These are phyloP conservation scores for Oryctolagus cuniculus DNA, from an alignment of 2,113 vertebrate species.

Conservation along the genomic window mOryCun1.1 NC_091439.1:6492001-6492500, in stretches of 20 bases:
- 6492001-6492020: too few species aligned
- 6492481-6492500: slow-evolving; percentile 34
- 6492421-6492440: neutral
- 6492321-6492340: neutral
- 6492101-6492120: neutral
- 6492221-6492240: slow-evolving; percentile 4
- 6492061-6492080: neutral
- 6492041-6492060: neutral
- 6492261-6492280: neutral
- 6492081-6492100: too few species aligned
- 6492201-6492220: neutral
- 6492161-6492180: neutral
- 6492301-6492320: neutral
- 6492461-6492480: slow-evolving; percentile 4
- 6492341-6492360: neutral
- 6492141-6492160: too few species aligned
- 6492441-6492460: neutral
- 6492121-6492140: neutral
- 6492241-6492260: neutral
- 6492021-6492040: too few species aligned
- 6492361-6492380: neutral
- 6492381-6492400: neutral
- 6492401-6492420: neutral
- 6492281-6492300: neutral
- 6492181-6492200: neutral